Percentiles rank a stretch among this genome's conserved stretches.
These are phyloP conservation scores for Hyles lineata DNA, from an alignment of 2,888 invertebrate species.

Conservation along the genomic window DNA sequence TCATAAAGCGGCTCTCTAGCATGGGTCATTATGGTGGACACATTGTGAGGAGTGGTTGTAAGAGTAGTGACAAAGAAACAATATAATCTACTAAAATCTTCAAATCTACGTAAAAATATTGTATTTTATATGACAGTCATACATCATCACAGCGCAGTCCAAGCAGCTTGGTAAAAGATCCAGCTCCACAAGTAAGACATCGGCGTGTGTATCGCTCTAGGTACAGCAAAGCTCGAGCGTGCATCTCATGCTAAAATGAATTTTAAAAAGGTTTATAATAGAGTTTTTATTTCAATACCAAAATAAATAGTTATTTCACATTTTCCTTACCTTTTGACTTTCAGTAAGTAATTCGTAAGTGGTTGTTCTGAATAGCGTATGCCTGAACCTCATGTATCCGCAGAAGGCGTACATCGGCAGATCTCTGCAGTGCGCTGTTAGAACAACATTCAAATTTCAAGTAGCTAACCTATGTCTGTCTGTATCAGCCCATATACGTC, in stretches of 20 bases:
- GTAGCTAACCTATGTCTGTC: too few species aligned
- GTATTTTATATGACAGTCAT: constrained; percentile 12
- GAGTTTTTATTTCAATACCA: too few species aligned
- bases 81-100: background rate
- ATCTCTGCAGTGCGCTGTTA: constrained; percentile 77
- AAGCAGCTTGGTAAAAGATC: constrained; percentile 78
- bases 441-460: constrained; percentile 10
- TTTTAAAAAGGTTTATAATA: too few species aligned
- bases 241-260: constrained; percentile 78
- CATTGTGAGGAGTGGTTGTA: too few species aligned
- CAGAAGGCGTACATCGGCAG: constrained; percentile 87
- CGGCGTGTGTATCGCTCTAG: constrained; percentile 84
- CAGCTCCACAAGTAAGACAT: constrained; percentile 84
- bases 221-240: constrained; percentile 84
- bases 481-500: too few species aligned
- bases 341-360: constrained; percentile 87
- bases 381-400: constrained; percentile 85
- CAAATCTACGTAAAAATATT: background rate
- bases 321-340: constrained; percentile 77
- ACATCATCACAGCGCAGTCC: constrained; percentile 67
- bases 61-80: too few species aligned
- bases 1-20: too few species aligned
- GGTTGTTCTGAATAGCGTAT: constrained; percentile 83
- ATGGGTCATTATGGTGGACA: too few species aligned
- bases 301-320: background rate